A percentile compares a stretch with the other conserved stretches of the same genome.
Evolutionary conservation across 2,797 vertebrate species (phyloP).

Genomic region (Chelonia mydas): DNA sequence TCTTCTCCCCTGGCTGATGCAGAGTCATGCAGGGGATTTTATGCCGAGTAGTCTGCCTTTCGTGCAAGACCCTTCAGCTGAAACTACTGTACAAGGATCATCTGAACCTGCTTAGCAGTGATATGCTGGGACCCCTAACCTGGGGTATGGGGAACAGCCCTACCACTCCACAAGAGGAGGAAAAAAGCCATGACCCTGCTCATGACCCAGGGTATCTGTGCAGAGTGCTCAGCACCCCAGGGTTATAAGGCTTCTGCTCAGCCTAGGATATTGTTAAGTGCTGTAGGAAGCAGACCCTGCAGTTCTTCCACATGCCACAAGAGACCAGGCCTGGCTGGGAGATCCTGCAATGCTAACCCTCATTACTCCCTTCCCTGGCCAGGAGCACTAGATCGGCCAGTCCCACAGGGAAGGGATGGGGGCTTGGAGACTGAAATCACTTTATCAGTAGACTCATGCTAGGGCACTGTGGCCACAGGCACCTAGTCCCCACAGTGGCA

Average conservation of each 20-base stretch:
- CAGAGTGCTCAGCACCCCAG: neutral
- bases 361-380: neutral
- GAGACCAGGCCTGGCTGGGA: neutral
- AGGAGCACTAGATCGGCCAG: neutral
- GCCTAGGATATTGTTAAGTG: neutral
- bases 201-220: neutral
- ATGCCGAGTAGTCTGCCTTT: neutral
- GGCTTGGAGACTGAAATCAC: neutral
- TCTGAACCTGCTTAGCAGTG: neutral
- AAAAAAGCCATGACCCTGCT: neutral
- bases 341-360: neutral
- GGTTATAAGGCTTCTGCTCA: neutral
- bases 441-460: neutral
- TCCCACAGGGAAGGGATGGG: accelerated
- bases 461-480: neutral
- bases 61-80: neutral
- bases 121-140: neutral
- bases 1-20: neutral
- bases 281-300: neutral
- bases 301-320: neutral
- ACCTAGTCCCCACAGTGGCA: neutral
- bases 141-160: neutral
- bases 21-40: neutral
- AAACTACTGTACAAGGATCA: neutral
- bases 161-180: neutral